phyloP scores from a whole-genome alignment of 2,113 vertebrate genomes.

The Tilapia sparmanii region DNA sequence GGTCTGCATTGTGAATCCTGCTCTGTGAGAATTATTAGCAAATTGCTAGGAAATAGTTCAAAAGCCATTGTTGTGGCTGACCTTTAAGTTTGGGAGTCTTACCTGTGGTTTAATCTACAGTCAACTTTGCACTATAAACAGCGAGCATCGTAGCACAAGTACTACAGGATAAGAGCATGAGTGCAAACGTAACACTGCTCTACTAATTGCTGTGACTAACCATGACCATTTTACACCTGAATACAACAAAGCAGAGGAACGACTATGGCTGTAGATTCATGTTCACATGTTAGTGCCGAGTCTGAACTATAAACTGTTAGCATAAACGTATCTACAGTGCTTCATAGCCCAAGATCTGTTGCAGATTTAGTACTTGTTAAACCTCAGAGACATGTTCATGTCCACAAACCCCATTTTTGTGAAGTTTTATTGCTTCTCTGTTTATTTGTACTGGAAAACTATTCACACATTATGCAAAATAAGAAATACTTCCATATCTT shows the following conservation, averaged over 20 bases:
- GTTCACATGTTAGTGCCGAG: background rate
- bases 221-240: background rate
- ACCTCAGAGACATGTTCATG: background rate
- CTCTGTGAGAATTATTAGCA: constrained; percentile 6
- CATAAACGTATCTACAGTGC: background rate
- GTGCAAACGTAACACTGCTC: background rate
- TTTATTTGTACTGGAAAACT: background rate
- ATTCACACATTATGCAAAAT: background rate
- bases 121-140: background rate
- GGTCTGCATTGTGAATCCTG: background rate
- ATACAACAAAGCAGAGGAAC: background rate
- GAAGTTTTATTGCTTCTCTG: background rate
- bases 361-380: background rate
- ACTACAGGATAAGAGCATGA: background rate
- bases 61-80: background rate
- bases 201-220: background rate
- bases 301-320: background rate
- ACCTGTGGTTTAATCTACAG: background rate
- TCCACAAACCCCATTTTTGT: background rate
- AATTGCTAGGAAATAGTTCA: background rate
- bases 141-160: background rate
- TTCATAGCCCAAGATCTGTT: background rate
- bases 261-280: background rate
- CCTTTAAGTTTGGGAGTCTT: background rate
- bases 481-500: background rate